These are phyloP conservation scores for Gephyroberyx darwinii DNA, from an alignment of 2,797 vertebrate species.

Conservation along the genomic window DNA sequence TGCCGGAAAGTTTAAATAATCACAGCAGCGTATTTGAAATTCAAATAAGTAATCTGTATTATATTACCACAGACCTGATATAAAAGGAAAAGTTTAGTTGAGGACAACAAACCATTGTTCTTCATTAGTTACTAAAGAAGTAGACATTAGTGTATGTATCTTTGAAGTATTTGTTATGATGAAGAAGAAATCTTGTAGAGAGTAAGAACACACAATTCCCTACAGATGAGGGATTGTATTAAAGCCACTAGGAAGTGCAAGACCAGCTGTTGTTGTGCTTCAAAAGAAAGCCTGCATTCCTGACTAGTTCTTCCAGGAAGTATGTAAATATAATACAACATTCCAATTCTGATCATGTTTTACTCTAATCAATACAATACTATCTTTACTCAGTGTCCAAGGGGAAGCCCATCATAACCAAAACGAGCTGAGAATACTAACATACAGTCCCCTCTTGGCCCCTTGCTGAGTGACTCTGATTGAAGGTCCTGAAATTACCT, in stretches of 20 bases:
- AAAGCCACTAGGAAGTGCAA: neutral
- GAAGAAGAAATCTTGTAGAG: no score
- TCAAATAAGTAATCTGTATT: no score
- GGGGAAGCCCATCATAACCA: conserved; percentile 8
- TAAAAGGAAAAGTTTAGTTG: no score
- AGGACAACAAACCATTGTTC: no score
- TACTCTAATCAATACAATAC: neutral
- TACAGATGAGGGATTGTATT: neutral
- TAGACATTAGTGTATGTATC: no score
- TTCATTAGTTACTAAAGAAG: no score
- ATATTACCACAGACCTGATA: no score
- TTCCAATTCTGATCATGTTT: neutral
- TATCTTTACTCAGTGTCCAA: neutral
- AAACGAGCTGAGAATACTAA: conserved; percentile 9
- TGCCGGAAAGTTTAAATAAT: no score
- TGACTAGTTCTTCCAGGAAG: neutral
- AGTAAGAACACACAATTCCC: neutral
- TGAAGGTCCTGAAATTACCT: conserved; percentile 61
- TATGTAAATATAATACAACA: neutral
- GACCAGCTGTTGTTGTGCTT: neutral
- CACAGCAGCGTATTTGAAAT: no score
- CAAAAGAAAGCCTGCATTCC: neutral
- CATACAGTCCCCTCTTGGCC: conserved; percentile 20
- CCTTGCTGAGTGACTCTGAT: conserved; percentile 46
- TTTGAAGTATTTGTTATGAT: no score